These are phyloP conservation scores for Rhamphomyia laevipes DNA, from an alignment of 2,888 invertebrate species.

Conservation along the genomic window DNA sequence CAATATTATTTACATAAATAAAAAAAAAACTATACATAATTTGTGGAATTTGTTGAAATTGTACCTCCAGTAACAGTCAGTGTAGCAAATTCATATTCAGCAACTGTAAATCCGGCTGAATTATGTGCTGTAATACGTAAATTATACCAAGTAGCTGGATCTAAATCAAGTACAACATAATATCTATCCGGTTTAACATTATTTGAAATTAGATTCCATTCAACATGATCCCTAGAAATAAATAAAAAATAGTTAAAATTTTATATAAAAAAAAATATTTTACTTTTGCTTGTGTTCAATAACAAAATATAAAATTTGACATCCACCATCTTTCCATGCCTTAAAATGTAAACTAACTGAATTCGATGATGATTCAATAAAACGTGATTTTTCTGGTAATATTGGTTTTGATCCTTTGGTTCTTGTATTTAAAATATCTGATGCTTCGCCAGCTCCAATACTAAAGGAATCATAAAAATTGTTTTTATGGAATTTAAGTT, in stretches of 20 bases:
- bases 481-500: background rate
- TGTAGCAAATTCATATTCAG: constrained; percentile 91
- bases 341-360: constrained; percentile 84
- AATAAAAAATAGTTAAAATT: no score
- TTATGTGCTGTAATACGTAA: constrained; percentile 86
- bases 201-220: constrained; percentile 91
- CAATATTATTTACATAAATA: no score
- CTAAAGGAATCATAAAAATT: constrained; percentile 43
- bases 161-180: constrained; percentile 81
- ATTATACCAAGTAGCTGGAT: constrained; percentile 89
- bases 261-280: no score
- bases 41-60: constrained; percentile 20
- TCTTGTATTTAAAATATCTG: constrained; percentile 76
- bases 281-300: constrained; percentile 90
- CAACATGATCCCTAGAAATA: constrained; percentile 55
- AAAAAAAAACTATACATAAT: no score
- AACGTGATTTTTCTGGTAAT: constrained; percentile 77
- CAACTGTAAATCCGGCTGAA: constrained; percentile 90
- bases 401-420: constrained; percentile 92
- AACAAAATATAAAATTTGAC: constrained; percentile 90
- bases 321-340: constrained; percentile 91
- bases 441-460: constrained; percentile 85
- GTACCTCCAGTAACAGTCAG: constrained; percentile 88
- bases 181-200: constrained; percentile 85
- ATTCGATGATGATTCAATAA: constrained; percentile 87